Base-by-base conservation (phyloP, 2,888 invertebrate genomes). In the Choreutis nemorana region DNA sequence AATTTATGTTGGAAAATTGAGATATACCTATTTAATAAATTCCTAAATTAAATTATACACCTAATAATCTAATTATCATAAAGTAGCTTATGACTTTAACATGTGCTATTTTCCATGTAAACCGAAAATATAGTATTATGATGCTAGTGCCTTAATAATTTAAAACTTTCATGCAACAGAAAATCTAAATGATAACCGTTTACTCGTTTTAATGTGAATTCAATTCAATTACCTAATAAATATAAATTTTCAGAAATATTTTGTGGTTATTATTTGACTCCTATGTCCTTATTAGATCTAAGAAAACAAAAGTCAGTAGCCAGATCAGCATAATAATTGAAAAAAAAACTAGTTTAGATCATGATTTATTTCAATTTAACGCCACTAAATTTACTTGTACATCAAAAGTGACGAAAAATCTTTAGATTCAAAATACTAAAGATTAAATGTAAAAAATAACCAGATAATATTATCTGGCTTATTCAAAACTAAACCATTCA, bases 1-100 rank as follows among this genome's bases (percentile, higher is more conserved):
- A 66, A 75, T 70, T 75, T 77, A 75, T 77, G 61, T 50, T 53
- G 48, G 50, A 52, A 39, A 51, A 55, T 62, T 55, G 58, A 66
- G 61, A 58, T 64, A 65, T 64, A 67, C 52, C 54, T 72, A 68
- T 71, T 64, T 64, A 66, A 70, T 64, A 57, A 60, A 66, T 46
- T 51, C 44, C 53, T 65, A 64, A 68, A 61, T 59, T 71, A 65
- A 64, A 57, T 54, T 47, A 61, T 56, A 46, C 48, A 46, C 41
- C 46, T 56, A 54, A 56, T n/a, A n/a, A n/a, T n/a, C n/a, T n/a
- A 53, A 40, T 50, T 45, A 58, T 53, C 45, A 58, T 52, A n/a
- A n/a, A 59, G 40, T 62, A 65, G 62, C 59, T 63, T 65, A 63
- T 44, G 51, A 55, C 48, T 58, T 55, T 52, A 44, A 41, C 37